phyloP scores from a whole-genome alignment of 2,113 vertebrate species.

The Pantherophis guttatus region DNA sequence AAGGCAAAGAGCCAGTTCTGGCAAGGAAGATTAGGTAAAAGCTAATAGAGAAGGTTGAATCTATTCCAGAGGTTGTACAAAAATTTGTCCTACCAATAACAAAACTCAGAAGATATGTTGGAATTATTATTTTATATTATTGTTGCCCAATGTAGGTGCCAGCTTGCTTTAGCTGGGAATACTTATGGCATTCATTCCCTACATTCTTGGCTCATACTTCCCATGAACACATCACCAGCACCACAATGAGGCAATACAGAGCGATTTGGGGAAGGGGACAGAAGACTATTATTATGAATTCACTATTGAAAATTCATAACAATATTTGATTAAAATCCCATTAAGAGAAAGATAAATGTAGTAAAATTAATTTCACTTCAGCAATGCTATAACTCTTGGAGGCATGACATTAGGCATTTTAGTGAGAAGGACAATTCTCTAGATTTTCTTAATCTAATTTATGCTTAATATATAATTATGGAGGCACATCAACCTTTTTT shows the following conservation, averaged over 20 bases:
- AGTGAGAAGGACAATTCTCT: neutral
- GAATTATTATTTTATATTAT: neutral
- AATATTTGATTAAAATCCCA: neutral
- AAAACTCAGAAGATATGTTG: neutral
- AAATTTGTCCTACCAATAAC: neutral
- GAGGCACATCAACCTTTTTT: neutral
- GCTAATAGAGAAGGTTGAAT: neutral
- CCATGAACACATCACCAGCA: neutral
- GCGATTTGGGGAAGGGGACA: no score
- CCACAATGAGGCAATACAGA: neutral
- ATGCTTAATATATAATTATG: neutral
- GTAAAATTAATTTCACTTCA: neutral
- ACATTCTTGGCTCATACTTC: neutral
- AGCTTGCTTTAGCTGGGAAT: neutral
- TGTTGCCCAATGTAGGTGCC: neutral
- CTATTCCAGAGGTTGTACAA: neutral
- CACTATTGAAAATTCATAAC: neutral
- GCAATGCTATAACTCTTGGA: neutral
- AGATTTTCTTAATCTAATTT: neutral
- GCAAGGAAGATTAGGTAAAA: neutral
- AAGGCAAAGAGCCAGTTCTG: neutral
- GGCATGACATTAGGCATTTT: neutral
- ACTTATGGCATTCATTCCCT: neutral
- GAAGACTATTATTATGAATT: neutral
- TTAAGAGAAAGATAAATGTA: neutral